phyloP scores from a whole-genome alignment of 2,113 vertebrate species.

The Sakesphorus luctuosus region DNA sequence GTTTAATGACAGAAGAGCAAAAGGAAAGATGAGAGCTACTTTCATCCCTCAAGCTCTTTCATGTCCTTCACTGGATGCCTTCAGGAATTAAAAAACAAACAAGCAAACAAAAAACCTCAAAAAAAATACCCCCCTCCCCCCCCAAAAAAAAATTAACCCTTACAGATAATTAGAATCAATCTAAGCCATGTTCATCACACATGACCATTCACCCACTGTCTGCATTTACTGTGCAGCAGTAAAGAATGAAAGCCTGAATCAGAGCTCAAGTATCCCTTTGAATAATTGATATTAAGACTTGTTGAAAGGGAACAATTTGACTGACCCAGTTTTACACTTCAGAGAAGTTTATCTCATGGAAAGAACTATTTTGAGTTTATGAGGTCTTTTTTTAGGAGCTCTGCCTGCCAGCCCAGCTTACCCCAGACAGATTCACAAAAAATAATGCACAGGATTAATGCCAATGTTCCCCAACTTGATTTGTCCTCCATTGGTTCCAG shows the following conservation, averaged over 20 bases:
- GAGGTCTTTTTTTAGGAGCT: neutral
- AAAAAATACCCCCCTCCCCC: no score
- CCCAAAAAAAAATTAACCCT: neutral
- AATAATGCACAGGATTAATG: neutral
- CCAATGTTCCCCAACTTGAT: neutral
- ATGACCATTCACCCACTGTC: neutral
- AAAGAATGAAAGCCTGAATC: neutral
- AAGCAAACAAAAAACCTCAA: no score
- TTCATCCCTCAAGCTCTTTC: neutral
- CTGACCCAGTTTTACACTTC: neutral
- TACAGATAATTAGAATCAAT: neutral
- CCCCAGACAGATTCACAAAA: neutral
- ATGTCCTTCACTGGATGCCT: neutral
- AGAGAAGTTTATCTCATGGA: rapidly evolving
- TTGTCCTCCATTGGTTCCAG: neutral
- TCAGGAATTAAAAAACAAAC: neutral
- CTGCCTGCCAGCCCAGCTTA: neutral
- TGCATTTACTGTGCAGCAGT: neutral
- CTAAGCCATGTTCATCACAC: neutral
- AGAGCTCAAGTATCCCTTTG: neutral
- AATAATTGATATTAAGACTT: neutral
- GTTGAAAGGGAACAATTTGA: neutral
- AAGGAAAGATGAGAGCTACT: neutral
- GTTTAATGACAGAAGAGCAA: neutral
- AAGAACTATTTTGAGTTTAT: neutral